Percentiles rank a stretch among this genome's conserved stretches.
These are phyloP conservation scores for Vidua macroura DNA, from an alignment of 2,113 vertebrate species.

Conservation along the genomic window DNA sequence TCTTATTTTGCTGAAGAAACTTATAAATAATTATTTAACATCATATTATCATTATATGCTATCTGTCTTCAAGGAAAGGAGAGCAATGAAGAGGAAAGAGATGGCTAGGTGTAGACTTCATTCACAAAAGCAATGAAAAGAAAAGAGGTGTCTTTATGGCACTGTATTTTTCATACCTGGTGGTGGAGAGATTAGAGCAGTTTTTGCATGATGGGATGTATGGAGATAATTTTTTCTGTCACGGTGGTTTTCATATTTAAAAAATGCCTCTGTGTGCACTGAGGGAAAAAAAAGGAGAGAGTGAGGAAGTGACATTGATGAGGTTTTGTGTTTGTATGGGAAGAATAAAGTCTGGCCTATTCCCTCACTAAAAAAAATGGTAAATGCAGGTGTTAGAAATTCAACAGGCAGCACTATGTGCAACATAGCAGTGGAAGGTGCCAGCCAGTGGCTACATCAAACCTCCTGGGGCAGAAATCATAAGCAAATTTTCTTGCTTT, in stretches of 20 bases:
- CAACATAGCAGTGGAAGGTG: background rate
- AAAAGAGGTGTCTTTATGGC: background rate
- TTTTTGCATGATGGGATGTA: slow-evolving; percentile 6
- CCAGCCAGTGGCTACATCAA: background rate
- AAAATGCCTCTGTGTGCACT: background rate
- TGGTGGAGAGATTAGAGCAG: background rate
- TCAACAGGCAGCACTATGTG: background rate
- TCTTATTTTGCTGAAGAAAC: background rate
- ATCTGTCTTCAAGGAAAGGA: background rate
- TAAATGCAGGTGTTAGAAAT: background rate
- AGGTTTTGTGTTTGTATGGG: background rate
- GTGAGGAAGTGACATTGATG: background rate
- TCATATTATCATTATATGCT: background rate
- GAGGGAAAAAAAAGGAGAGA: background rate
- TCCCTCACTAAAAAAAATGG: background rate
- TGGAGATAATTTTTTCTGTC: background rate
- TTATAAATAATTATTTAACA: background rate
- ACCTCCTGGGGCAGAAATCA: background rate
- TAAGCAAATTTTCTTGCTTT: background rate
- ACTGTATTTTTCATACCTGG: background rate
- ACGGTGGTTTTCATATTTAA: background rate
- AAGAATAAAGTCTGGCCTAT: background rate
- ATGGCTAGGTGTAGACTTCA: background rate
- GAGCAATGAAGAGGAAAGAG: background rate
- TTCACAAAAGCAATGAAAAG: background rate